phyloP scores from a whole-genome alignment of 2,113 vertebrate species.

The Alligator mississippiensis region DNA sequence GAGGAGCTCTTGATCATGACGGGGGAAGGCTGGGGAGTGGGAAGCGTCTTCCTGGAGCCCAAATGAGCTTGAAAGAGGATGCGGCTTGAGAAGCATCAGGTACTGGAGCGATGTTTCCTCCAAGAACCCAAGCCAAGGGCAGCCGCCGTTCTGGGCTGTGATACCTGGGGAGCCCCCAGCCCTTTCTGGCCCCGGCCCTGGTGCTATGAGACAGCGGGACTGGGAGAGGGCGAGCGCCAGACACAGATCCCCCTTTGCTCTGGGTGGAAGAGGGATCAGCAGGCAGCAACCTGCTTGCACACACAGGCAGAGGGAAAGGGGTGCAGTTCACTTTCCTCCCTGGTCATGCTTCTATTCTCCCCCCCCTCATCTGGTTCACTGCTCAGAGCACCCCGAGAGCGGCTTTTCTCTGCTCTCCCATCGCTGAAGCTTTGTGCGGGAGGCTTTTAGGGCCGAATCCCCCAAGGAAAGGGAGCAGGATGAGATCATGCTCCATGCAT shows the following conservation, averaged over 20 bases:
- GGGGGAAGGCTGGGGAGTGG: no score
- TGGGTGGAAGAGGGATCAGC: neutral
- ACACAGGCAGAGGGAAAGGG: neutral
- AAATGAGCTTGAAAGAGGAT: neutral
- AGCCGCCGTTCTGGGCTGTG: neutral
- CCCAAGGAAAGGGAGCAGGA: neutral
- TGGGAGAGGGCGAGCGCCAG: rapidly evolving
- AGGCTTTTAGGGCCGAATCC: neutral
- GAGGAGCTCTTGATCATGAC: no score
- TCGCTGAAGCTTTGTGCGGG: neutral
- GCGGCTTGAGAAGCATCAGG: neutral
- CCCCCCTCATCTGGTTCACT: neutral
- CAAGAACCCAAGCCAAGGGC: neutral
- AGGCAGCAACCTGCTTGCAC: neutral
- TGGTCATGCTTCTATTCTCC: neutral
- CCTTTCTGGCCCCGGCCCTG: no score
- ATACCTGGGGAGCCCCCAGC: neutral
- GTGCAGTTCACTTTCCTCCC: neutral
- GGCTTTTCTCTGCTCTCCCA: neutral
- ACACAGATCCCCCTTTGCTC: rapidly evolving
- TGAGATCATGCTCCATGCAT: no score
- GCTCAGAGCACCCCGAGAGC: neutral
- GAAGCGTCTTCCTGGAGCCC: neutral
- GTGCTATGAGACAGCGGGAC: no score
- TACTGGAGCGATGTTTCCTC: neutral